These are phyloP conservation scores for Lontra canadensis DNA, from an alignment of 2,113 vertebrate species.

Conservation along the genomic window DNA sequence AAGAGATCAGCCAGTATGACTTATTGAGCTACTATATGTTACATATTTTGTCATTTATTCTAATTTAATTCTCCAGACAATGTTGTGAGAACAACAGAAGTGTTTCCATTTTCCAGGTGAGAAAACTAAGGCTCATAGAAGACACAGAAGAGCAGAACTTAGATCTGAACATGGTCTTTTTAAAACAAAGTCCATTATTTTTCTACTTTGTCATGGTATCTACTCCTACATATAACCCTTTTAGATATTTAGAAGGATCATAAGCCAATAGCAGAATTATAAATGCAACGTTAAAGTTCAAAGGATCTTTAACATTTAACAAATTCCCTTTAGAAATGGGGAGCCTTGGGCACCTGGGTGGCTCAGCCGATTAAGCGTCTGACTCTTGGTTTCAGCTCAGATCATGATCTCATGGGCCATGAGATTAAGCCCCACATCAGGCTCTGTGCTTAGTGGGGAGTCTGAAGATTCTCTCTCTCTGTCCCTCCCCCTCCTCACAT, in stretches of 20 bases:
- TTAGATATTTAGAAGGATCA: background rate
- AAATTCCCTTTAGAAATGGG: constrained; percentile 6
- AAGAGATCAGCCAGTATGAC: background rate
- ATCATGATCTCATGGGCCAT: background rate
- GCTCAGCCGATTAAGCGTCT: background rate
- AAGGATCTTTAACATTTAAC: background rate
- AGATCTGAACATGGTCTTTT: background rate
- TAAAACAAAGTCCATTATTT: background rate
- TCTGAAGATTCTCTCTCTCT: background rate
- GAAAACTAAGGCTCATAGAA: background rate
- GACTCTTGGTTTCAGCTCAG: background rate
- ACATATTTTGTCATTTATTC: constrained; percentile 2
- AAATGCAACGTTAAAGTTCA: background rate
- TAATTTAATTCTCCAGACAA: background rate
- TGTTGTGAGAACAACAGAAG: background rate
- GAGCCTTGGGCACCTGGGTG: background rate
- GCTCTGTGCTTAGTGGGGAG: background rate
- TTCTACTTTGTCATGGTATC: background rate
- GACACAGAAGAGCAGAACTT: background rate
- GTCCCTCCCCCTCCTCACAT: background rate
- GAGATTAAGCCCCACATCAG: background rate
- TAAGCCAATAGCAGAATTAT: background rate
- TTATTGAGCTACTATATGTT: background rate
- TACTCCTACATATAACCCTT: background rate
- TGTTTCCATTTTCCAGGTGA: background rate